Evolutionary conservation across 2,797 vertebrate species (phyloP).

Genomic region (Chloroceryle amazona): DNA sequence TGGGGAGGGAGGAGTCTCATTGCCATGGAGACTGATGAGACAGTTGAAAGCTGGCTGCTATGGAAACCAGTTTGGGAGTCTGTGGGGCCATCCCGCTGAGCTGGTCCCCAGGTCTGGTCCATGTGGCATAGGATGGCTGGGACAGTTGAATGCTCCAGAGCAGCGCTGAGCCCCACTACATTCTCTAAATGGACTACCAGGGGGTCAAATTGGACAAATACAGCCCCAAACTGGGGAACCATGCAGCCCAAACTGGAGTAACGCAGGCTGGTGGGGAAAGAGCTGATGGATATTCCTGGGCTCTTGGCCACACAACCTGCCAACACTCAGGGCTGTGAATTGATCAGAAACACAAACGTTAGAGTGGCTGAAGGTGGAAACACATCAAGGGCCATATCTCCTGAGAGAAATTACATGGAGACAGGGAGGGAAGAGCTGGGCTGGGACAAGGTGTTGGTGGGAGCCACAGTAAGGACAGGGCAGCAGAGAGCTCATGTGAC

Average conservation of each 20-base stretch:
- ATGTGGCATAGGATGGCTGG: fast-evolving
- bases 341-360: neutral
- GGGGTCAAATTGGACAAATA: neutral
- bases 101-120: neutral
- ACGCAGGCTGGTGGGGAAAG: fast-evolving
- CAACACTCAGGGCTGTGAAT: neutral
- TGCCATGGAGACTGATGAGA: neutral
- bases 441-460: fast-evolving
- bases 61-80: constrained; percentile 16
- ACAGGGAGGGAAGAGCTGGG: neutral
- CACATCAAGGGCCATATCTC: neutral
- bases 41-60: neutral
- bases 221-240: neutral
- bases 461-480: neutral
- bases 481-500: neutral
- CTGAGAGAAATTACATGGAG: fast-evolving
- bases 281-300: neutral
- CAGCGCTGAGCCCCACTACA: neutral
- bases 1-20: neutral
- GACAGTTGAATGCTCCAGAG: fast-evolving
- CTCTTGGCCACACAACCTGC: neutral
- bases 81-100: fast-evolving
- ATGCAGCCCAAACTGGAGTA: neutral
- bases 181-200: fast-evolving
- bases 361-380: neutral